Conservation (phyloP, 2,888 invertebrate species). For the Erynnis tages region DNA sequence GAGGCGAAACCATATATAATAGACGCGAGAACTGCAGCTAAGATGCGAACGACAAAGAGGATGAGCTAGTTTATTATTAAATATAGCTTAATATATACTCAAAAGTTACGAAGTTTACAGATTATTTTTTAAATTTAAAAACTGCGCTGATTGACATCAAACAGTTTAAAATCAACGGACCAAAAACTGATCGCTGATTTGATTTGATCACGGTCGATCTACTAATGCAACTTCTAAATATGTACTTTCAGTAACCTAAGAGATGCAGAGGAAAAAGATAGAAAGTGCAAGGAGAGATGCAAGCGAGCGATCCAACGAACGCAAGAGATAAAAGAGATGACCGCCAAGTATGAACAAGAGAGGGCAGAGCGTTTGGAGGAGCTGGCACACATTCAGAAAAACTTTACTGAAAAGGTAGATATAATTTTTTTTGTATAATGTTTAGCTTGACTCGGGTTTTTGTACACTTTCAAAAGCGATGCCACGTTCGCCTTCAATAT, state of each 20-base stretch:
- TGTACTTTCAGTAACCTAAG: slow-evolving; percentile 45
- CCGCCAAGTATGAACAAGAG: slow-evolving; percentile 45
- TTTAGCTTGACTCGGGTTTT: neutral
- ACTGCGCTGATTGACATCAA: too few relatives aligned
- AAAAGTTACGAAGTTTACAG: too few relatives aligned
- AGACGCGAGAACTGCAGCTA: too few relatives aligned
- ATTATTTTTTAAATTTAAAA: too few relatives aligned
- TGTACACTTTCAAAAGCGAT: neutral
- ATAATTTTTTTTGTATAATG: neutral
- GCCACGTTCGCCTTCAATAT: neutral
- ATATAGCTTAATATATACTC: too few relatives aligned
- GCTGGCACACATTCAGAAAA: slow-evolving; percentile 41
- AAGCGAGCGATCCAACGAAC: slow-evolving; percentile 45
- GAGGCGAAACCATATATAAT: too few relatives aligned
- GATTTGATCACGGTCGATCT: neutral
- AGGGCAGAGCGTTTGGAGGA: slow-evolving; percentile 44
- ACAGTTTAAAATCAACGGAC: too few relatives aligned
- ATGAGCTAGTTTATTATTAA: too few relatives aligned
- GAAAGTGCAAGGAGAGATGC: slow-evolving; percentile 43
- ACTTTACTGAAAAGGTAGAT: slow-evolving; percentile 46
- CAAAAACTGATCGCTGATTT: too few relatives aligned
- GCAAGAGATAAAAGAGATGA: slow-evolving; percentile 49
- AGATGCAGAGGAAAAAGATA: slow-evolving; percentile 61
- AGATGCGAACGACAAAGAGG: too few relatives aligned
- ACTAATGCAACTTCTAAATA: neutral